Conservation (phyloP, 1,140 invertebrate species). For the Dendrolimus kikuchii region DNA sequence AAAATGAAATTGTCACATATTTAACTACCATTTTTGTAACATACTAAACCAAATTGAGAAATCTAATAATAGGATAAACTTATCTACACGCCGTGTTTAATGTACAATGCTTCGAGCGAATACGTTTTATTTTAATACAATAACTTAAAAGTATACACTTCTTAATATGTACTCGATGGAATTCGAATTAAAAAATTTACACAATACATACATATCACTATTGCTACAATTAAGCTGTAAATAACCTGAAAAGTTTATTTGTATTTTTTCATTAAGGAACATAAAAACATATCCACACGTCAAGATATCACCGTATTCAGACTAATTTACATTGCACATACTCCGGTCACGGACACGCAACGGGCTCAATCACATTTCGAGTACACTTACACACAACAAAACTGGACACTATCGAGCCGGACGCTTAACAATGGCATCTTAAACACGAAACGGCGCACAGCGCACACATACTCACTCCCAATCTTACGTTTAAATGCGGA, state of each 20-base stretch:
- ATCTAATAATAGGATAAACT: conserved; percentile 68
- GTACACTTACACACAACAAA: conserved; percentile 49
- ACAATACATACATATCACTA: conserved; percentile 70
- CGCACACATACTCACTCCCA: conserved; percentile 57
- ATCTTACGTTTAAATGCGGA: conserved; percentile 69
- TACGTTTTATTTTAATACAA: conserved; percentile 65
- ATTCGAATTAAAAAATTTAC: conserved; percentile 69
- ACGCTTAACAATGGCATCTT: conserved; percentile 46
- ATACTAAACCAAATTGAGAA: conserved; percentile 65
- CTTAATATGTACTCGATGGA: conserved; percentile 71
- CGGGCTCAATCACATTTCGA: conserved; percentile 55
- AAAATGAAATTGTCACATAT: conserved; percentile 67
- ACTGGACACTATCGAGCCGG: conserved; percentile 46
- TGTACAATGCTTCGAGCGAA: conserved; percentile 71
- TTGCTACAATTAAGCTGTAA: conserved; percentile 66
- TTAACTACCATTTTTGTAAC: conserved; percentile 59
- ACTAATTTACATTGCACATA: conserved; percentile 68
- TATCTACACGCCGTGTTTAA: conserved; percentile 68
- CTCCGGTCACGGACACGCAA: conserved; percentile 44
- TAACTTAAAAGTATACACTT: conserved; percentile 70
- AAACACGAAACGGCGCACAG: conserved; percentile 49
- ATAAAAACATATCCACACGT: conserved; percentile 67
- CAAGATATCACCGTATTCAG: conserved; percentile 67
- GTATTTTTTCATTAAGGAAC: conserved; percentile 66
- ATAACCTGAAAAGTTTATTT: conserved; percentile 65